Evolutionary conservation across 2,113 vertebrate genomes (phyloP).

Genomic region (Paramisgurnus dabryanus): DNA sequence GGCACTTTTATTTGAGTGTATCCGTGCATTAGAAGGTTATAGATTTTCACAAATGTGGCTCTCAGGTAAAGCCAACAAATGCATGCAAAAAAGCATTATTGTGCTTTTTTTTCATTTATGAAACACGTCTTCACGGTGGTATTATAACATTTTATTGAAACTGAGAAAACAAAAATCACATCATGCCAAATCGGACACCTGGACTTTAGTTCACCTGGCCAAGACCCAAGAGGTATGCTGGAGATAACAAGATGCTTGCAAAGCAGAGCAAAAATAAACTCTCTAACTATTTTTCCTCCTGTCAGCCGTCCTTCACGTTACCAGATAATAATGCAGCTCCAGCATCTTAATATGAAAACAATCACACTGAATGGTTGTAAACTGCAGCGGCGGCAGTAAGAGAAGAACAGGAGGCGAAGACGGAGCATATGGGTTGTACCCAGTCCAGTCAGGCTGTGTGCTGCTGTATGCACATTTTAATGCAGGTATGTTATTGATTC

Average conservation of each 20-base stretch:
- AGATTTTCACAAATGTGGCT: neutral
- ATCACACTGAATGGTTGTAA: neutral
- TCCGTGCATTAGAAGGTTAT: too few relatives aligned
- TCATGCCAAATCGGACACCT: conserved; percentile 36
- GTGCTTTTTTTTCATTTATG: neutral
- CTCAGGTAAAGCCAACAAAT: neutral
- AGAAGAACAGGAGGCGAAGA: conserved; percentile 12
- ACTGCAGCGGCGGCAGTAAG: neutral
- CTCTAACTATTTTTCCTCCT: conserved; percentile 3
- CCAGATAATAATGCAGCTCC: neutral
- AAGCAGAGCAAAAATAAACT: conserved; percentile 32
- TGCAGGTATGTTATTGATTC: conserved; percentile 61
- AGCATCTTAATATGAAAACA: conserved; percentile 17
- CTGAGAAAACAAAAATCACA: conserved; percentile 9
- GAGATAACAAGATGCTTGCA: conserved; percentile 28
- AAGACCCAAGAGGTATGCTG: conserved; percentile 6
- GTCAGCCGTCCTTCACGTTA: neutral
- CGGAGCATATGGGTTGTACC: conserved; percentile 7
- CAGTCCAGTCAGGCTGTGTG: conserved; percentile 38
- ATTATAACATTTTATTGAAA: neutral
- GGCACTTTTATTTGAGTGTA: too few relatives aligned
- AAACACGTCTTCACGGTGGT: neutral
- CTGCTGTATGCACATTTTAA: conserved; percentile 31
- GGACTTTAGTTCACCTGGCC: conserved; percentile 17
- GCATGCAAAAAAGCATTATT: neutral